Base-by-base conservation (phyloP, 2,797 vertebrate species). In the Gymnodraco acuticeps region DNA sequence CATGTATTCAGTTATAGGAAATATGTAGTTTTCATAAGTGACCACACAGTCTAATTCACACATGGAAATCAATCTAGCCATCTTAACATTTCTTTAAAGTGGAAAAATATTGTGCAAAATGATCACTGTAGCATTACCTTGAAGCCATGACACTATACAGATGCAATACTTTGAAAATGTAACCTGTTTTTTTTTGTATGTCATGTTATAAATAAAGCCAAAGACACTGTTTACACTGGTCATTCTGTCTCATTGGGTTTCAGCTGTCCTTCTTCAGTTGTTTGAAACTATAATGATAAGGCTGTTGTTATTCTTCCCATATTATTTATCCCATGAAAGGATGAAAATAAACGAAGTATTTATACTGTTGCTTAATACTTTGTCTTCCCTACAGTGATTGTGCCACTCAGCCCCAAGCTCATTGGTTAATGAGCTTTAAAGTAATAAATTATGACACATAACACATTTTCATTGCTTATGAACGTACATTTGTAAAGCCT, bases 201-300 rank as follows among this genome's bases (percentile, higher is more conserved):
- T 55, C 14, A 48, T 27, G 14, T 63, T 46, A 16, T 53, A 73
- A 81, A 83, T 83, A 80, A 85, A 75, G 42, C 15, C 41, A 58
- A 12, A 41, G 4, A 43, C 8, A 1, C 19, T 23, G 20, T 43
- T 62, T 31, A 41, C 33, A 64, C 8, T 12, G 16, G 14, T 56
- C 33, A 2, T 42, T 75, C 10, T 5, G 51, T 60, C 31, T 63
- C 13, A 14, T 38, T 27, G 3, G 5, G 46, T 56, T 45, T 38
- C 0, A 10, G 10, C 33, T 3, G 19, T 23, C 16, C 15, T 5
- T 19, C 23, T n/a, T 46, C 6, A 43, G 4, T 41, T 47, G 14
- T 33, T 52, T 45, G 12, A 58, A 27, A 69, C 12, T 17, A 59
- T 5, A 23, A 38, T 61, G 54, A 20, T 3, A 51, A 13, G 0